Evolutionary conservation across 2,113 vertebrate species (phyloP).

Genomic region (Pygoscelis adeliae): DNA sequence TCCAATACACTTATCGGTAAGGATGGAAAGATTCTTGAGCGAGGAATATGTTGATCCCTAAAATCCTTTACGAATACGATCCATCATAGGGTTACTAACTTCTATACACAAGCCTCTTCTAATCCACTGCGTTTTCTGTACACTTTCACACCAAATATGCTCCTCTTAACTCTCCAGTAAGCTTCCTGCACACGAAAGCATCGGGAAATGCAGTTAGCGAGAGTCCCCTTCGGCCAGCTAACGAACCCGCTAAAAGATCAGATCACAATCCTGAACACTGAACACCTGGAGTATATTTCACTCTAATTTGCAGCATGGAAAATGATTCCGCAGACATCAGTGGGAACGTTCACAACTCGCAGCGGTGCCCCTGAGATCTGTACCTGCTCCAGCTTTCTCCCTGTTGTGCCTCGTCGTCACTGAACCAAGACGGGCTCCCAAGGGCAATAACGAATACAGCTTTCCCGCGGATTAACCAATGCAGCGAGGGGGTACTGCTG

Average conservation of each 20-base stretch:
- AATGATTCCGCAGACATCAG: neutral
- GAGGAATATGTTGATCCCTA: neutral
- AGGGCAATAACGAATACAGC: neutral
- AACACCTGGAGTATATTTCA: neutral
- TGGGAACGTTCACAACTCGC: neutral
- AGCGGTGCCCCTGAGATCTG: neutral
- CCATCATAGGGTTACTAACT: slow-evolving; percentile 33
- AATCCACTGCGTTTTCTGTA: neutral
- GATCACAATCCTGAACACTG: neutral
- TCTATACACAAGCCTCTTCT: slow-evolving; percentile 34
- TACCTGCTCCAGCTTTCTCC: neutral
- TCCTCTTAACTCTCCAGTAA: neutral
- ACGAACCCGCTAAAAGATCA: neutral
- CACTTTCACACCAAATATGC: neutral
- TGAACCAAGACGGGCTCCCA: neutral
- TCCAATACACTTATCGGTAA: neutral
- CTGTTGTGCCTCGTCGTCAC: neutral
- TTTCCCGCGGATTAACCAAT: neutral
- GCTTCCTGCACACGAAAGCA: neutral
- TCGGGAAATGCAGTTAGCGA: neutral
- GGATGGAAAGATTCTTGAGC: neutral
- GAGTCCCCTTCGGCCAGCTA: neutral
- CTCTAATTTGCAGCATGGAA: neutral
- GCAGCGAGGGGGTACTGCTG: neutral
- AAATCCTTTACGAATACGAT: slow-evolving; percentile 57